A percentile compares a stretch with the other conserved stretches of the same genome.
Evolutionary conservation across 2,888 invertebrate species (phyloP).

Genomic region (Tillus elongatus): DNA sequence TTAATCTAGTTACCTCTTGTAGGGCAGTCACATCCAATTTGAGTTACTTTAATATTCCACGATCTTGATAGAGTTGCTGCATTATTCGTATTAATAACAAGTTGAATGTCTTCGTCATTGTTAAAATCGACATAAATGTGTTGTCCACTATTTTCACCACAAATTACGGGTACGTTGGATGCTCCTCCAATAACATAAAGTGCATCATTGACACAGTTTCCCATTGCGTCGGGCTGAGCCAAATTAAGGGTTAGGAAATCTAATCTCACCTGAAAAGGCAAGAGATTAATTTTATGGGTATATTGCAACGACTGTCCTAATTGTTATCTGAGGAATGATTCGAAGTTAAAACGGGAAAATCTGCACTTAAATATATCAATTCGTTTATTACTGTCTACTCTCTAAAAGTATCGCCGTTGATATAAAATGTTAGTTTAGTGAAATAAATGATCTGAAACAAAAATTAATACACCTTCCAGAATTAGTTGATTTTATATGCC

Average conservation of each 20-base stretch:
- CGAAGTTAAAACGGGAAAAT: too few species aligned
- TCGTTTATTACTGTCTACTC: too few species aligned
- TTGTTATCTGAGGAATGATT: too few species aligned
- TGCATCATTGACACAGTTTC: slow-evolving; percentile 60
- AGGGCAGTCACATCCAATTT: slow-evolving; percentile 62
- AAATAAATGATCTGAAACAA: too few species aligned
- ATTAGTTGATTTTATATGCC: too few species aligned
- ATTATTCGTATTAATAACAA: slow-evolving; percentile 56
- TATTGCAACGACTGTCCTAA: too few species aligned
- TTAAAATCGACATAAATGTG: slow-evolving; percentile 69
- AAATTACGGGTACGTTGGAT: slow-evolving; percentile 62
- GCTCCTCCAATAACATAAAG: slow-evolving; percentile 61
- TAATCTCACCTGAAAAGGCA: slow-evolving; percentile 54
- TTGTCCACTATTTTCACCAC: slow-evolving; percentile 73
- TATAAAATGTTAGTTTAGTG: too few species aligned
- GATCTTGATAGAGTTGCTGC: slow-evolving; percentile 51
- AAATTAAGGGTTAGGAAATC: slow-evolving; percentile 66
- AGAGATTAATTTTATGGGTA: slow-evolving; percentile 9
- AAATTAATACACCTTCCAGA: too few species aligned
- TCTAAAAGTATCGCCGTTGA: too few species aligned
- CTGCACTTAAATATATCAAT: too few species aligned
- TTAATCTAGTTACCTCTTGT: slow-evolving; percentile 57
- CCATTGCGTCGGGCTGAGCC: slow-evolving; percentile 63
- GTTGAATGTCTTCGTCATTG: slow-evolving; percentile 56
- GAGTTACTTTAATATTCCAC: slow-evolving; percentile 67